These are phyloP conservation scores for Charina bottae DNA, from an alignment of 2,113 vertebrate genomes.

Conservation along the genomic window DNA sequence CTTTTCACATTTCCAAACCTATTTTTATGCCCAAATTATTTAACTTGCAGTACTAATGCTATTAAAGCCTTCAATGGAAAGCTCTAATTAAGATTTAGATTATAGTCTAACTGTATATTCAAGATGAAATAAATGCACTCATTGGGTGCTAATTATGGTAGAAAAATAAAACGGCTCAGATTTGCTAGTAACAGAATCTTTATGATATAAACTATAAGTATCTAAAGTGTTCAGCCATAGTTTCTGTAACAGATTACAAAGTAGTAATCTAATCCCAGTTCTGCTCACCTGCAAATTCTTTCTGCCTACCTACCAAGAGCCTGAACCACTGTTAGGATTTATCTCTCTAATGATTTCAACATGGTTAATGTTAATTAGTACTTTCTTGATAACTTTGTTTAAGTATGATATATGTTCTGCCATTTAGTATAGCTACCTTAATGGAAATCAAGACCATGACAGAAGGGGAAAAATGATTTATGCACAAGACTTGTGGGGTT, in stretches of 20 bases:
- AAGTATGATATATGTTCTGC: too few species aligned
- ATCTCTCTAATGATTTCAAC: background rate
- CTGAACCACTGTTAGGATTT: background rate
- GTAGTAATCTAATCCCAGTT: background rate
- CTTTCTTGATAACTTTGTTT: background rate
- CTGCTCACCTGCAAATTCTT: background rate
- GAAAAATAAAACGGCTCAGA: slow-evolving; percentile 8
- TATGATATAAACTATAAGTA: background rate
- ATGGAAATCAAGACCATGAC: background rate
- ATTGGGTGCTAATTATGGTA: slow-evolving; percentile 1
- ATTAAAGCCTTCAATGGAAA: slow-evolving; percentile 29
- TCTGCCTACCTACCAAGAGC: too few species aligned
- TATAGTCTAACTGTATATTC: slow-evolving; percentile 27
- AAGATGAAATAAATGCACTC: slow-evolving; percentile 37
- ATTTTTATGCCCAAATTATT: slow-evolving; percentile 12
- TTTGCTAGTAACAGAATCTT: background rate
- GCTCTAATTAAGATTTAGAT: slow-evolving; percentile 35
- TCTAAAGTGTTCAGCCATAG: background rate
- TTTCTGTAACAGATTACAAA: background rate
- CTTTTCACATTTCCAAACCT: slow-evolving; percentile 11
- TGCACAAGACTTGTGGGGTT: background rate
- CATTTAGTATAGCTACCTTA: too few species aligned
- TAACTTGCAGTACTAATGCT: slow-evolving; percentile 25
- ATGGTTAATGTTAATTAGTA: background rate
- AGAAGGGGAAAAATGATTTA: background rate